A percentile compares a stretch with the other conserved stretches of the same genome.
phyloP scores from a whole-genome alignment of 2,888 invertebrate genomes.

The Mesorhabditis belari region DNA sequence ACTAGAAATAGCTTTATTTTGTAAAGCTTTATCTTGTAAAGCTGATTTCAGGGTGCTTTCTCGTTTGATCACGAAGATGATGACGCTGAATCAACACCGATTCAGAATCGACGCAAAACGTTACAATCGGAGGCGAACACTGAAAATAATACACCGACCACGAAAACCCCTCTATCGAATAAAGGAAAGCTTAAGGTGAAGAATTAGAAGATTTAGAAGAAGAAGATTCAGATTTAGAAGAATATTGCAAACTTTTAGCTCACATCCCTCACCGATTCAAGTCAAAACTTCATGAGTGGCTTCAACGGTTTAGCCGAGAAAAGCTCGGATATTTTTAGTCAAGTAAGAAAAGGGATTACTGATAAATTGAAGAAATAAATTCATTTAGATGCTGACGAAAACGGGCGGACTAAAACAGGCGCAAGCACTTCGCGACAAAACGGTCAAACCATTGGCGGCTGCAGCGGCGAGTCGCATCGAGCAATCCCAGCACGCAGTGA shows the following conservation, averaged over 20 bases:
- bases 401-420: conserved; percentile 49
- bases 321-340: conserved; percentile 46
- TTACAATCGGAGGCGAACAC: not conserved
- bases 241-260: not conserved
- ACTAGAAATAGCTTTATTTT: no score
- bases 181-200: not conserved
- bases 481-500: conserved; percentile 44
- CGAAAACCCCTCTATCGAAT: not conserved
- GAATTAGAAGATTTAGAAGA: no score
- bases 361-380: not conserved
- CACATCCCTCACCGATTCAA: conserved; percentile 10
- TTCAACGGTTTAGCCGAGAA: conserved; percentile 52
- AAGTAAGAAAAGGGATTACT: conserved; percentile 12
- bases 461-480: conserved; percentile 44
- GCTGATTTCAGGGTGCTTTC: conserved; percentile 31
- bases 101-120: conserved; percentile 22
- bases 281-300: conserved; percentile 40
- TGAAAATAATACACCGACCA: not conserved
- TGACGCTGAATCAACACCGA: conserved; percentile 34
- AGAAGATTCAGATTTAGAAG: not conserved
- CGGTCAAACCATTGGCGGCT: conserved; percentile 44
- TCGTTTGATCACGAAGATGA: conserved; percentile 38
- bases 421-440: conserved; percentile 48
- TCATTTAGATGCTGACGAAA: conserved; percentile 36
- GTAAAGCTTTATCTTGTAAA: no score